phyloP scores from a whole-genome alignment of 2,888 invertebrate species.

The Toxonevra muliebris region DNA sequence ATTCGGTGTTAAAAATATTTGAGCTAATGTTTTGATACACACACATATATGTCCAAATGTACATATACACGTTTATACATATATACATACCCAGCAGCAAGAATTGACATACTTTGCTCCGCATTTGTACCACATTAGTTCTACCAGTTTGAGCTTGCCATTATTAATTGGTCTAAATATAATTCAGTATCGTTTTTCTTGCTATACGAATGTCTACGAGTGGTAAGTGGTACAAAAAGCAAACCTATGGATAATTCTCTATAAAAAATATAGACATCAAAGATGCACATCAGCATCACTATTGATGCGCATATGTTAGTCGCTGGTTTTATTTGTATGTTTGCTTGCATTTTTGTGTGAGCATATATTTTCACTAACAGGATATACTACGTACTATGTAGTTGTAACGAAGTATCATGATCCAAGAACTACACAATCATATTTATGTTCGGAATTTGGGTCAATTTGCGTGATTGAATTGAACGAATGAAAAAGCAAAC shows the following conservation, averaged over 20 bases:
- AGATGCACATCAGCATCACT: background rate
- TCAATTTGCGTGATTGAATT: conserved; percentile 4
- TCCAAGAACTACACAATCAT: background rate
- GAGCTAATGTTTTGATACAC: no score
- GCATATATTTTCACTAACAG: conserved; percentile 5
- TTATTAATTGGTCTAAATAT: no score
- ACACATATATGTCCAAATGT: background rate
- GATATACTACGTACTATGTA: conserved; percentile 5
- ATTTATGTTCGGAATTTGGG: background rate
- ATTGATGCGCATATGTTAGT: background rate
- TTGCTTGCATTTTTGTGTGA: background rate
- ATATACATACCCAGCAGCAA: background rate
- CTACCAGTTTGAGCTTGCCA: no score
- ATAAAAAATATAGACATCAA: conserved; percentile 3
- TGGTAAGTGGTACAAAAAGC: no score
- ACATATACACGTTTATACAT: background rate
- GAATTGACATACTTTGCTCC: no score
- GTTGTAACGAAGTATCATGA: background rate
- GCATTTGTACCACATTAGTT: no score
- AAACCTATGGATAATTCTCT: no score
- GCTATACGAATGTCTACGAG: no score
- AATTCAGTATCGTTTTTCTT: no score
- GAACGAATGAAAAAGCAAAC: background rate
- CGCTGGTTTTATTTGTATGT: background rate
- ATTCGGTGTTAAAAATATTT: no score